These are phyloP conservation scores for Tetrax tetrax DNA, from an alignment of 2,113 vertebrate genomes.

Conservation along the genomic window DNA sequence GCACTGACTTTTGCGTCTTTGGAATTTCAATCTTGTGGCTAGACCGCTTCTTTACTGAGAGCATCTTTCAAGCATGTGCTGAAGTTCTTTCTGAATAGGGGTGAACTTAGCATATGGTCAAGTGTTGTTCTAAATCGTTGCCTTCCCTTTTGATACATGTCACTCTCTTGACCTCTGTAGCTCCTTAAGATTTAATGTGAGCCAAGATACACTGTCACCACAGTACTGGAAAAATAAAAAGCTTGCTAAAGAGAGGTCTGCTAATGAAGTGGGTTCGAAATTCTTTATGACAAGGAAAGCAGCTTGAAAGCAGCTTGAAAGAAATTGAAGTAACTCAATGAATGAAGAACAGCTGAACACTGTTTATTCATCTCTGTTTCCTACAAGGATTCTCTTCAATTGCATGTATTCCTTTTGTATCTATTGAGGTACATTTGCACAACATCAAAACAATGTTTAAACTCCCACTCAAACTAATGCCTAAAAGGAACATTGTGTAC, in stretches of 20 bases:
- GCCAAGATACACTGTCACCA: not conserved
- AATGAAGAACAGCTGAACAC: not conserved
- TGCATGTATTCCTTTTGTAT: not conserved
- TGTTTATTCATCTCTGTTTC: not conserved
- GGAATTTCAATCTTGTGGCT: not conserved
- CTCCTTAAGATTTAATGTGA: not conserved
- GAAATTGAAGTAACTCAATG: not conserved
- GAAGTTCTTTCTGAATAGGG: not conserved
- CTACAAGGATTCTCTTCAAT: not conserved
- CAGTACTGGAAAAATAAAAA: not conserved
- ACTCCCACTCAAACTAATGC: not conserved
- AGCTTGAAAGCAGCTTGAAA: not conserved
- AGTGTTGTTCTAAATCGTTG: not conserved
- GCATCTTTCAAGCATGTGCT: not conserved
- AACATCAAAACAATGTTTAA: not conserved
- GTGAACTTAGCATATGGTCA: not conserved
- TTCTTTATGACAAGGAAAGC: not conserved
- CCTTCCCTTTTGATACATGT: not conserved
- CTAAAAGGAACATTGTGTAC: not conserved
- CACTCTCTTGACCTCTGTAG: not conserved
- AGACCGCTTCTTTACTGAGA: not conserved
- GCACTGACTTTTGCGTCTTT: not conserved
- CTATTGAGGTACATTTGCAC: not conserved
- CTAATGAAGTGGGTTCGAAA: not conserved
- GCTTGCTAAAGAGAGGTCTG: not conserved